A percentile compares a stretch with the other conserved stretches of the same genome.
Evolutionary conservation across 2,888 invertebrate genomes (phyloP).

Genomic region (Sesamia inferens): DNA sequence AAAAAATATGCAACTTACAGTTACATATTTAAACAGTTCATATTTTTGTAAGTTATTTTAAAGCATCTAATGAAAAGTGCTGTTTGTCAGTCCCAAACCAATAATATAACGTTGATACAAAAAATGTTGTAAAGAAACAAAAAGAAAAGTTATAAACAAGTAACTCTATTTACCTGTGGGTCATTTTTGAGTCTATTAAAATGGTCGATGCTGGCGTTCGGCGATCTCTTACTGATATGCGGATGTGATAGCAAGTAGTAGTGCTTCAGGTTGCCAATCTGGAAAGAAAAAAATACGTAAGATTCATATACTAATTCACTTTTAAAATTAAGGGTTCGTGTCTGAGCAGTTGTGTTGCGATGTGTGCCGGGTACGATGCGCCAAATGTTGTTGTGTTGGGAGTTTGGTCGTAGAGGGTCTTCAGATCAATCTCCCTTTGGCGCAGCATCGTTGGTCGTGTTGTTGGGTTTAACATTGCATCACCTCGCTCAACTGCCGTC

Average conservation of each 20-base stretch:
- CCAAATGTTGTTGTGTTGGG: too few relatives aligned
- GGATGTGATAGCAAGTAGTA: slow-evolving; percentile 85
- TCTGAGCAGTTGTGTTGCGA: too few relatives aligned
- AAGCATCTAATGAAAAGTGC: not conserved
- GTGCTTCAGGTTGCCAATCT: slow-evolving; percentile 85
- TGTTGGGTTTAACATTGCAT: too few relatives aligned
- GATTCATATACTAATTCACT: not conserved
- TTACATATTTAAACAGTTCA: not conserved
- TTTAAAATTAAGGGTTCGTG: not conserved
- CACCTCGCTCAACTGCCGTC: too few relatives aligned
- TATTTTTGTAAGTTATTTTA: not conserved
- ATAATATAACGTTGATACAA: not conserved
- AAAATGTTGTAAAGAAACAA: not conserved
- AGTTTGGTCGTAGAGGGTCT: too few relatives aligned
- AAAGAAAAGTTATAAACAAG: not conserved
- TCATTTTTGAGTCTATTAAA: slow-evolving; percentile 84
- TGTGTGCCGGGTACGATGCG: too few relatives aligned
- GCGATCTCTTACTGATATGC: slow-evolving; percentile 84
- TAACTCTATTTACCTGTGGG: slow-evolving; percentile 80
- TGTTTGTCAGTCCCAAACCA: not conserved
- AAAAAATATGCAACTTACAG: too few relatives aligned
- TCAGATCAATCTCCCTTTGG: too few relatives aligned
- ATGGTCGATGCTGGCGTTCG: slow-evolving; percentile 81
- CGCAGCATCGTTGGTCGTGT: too few relatives aligned
- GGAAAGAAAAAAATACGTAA: slow-evolving; percentile 68